Evolutionary conservation across 2,797 vertebrate genomes (phyloP), one percentile per base, ranked within the genome.

Genomic region (Ctenosaura bakeri): DNA sequence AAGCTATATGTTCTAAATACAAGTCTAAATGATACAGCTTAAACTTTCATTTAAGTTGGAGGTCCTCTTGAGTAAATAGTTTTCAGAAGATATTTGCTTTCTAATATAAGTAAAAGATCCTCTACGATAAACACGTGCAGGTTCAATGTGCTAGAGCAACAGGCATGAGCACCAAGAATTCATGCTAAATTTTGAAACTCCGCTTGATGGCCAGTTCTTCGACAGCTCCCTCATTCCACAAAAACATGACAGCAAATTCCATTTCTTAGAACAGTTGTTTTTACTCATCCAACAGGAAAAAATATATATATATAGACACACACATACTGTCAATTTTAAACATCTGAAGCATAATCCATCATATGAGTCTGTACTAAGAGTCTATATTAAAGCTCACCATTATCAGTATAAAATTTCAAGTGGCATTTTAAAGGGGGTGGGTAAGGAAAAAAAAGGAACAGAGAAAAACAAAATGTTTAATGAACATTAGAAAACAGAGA

Each of bases 351-450:
- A 98, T 98, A 97, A 97, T 96, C 98, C 97, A 96, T 97, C 97
- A 97, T 98, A 94, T 95, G 92, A 84, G 92, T 94, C 96, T 91
- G 78, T 94, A 95, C 96, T 97, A 98, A 98, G 97, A 97, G 97
- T 97, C 97, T 97, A 98, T 96, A 94, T 97, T 98, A 98, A 98
- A 98, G 98, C 98, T 98, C 98, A 98, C 98, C 98, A 96, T 98
- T 97, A 97, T 94, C 93, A 96, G 95, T 94, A 95, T 93, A 95
- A 95, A 95, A 95, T 89, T 94, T 92, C 92, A 94, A 95, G 92
- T 84, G 92, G 93, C 95, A 93, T 97, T 83, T 83, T 83, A 0
- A 20, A 32, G 85, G 35, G 87, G 95, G 96, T 96, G 90, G 92
- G 96, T 97, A 95, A 95, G 94, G 95, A 97, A 96, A 97, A 96